These are phyloP conservation scores for Lepidothrix coronata DNA, from an alignment of 2,113 vertebrate species.

Conservation along the genomic window DNA sequence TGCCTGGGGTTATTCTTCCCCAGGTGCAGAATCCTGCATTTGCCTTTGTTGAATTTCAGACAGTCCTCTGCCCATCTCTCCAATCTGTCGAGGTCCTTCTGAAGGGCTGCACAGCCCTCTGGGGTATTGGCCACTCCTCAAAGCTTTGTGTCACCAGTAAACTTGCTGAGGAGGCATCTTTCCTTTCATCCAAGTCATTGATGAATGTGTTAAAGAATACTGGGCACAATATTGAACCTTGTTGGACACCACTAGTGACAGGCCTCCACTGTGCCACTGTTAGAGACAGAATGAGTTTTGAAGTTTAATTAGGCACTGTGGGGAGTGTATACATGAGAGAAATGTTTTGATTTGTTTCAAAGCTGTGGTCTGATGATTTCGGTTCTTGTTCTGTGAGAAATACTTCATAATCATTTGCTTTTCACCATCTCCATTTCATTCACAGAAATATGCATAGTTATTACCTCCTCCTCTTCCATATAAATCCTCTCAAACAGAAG, in stretches of 20 bases:
- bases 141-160: background rate
- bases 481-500: background rate
- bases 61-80: background rate
- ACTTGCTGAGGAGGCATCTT: background rate
- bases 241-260: background rate
- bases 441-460: background rate
- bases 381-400: background rate
- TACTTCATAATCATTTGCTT: background rate
- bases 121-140: accelerated
- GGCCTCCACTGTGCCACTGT: background rate
- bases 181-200: background rate
- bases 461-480: background rate
- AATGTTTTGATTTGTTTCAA: background rate
- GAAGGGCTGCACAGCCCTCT: background rate
- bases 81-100: background rate
- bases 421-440: background rate
- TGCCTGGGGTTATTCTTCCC: background rate
- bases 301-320: background rate
- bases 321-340: background rate
- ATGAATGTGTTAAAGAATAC: accelerated
- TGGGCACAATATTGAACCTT: background rate
- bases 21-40: background rate
- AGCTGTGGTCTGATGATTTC: background rate
- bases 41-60: background rate
- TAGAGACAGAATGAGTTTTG: background rate